Conservation (phyloP, 2,113 vertebrate genomes). For the Phalacrocorax aristotelis region DNA sequence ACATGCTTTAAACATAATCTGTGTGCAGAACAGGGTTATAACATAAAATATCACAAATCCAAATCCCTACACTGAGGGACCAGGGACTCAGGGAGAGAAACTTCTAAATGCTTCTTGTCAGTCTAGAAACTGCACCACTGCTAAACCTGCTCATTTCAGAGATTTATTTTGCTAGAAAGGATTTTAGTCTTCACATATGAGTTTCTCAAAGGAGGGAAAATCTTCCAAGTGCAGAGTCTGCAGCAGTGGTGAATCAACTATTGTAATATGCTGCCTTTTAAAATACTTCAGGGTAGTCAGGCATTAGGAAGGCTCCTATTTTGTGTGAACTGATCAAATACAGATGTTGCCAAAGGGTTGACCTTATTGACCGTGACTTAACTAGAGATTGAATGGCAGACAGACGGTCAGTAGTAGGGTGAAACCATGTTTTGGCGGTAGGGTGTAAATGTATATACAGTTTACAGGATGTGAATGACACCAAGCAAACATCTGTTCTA, state of each 20-base stretch:
- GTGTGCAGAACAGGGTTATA: background rate
- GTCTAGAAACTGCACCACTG: background rate
- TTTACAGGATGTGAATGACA: constrained; percentile 80
- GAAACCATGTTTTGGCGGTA: constrained; percentile 81
- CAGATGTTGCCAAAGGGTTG: constrained; percentile 90
- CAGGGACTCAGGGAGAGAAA: background rate
- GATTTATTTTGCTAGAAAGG: constrained; percentile 46
- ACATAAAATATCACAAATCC: background rate
- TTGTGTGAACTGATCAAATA: constrained; percentile 88
- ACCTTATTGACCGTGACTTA: constrained; percentile 81
- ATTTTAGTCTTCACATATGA: constrained; percentile 52
- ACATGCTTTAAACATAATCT: background rate
- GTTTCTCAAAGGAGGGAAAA: constrained; percentile 31
- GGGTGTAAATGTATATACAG: constrained; percentile 84
- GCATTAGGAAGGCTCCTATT: constrained; percentile 79
- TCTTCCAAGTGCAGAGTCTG: constrained; percentile 25
- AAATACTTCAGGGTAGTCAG: constrained; percentile 71
- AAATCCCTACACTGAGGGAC: background rate
- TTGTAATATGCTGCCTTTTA: constrained; percentile 67
- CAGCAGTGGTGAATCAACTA: constrained; percentile 69
- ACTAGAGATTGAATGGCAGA: constrained; percentile 82
- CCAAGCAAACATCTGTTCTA: constrained; percentile 82
- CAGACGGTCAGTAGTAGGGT: constrained; percentile 77
- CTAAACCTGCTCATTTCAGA: background rate
- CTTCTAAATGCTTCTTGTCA: background rate